Evolutionary conservation across 2,888 invertebrate genomes (phyloP), one percentile per base, ranked within the genome.

Genomic region (Troides oblongomaculatus): DNA sequence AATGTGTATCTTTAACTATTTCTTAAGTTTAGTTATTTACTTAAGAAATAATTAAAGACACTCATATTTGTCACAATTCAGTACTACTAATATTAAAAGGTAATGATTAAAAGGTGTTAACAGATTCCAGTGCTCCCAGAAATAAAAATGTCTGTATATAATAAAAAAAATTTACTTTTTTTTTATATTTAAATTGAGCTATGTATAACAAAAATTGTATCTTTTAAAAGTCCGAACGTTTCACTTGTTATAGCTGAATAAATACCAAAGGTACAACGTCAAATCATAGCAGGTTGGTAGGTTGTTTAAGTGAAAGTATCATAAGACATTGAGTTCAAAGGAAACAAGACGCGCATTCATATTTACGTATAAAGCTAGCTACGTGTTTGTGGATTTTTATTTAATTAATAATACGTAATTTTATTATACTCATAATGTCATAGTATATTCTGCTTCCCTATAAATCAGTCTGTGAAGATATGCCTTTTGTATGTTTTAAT

Each of bases 291-390:
- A 66, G 70, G 70, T 63, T 62, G 66, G 43, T 25, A 66, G 63
- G 60, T 25, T 60, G 53, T 62, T 43, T 50, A 66, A 70, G 70
- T 70, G 70, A 70, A 70, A 70, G 70, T 70, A 66, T 64, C 18
- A 60, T 60, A 67, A 70, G 67, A 57, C 70, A 64, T 70, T 70
- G 61, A 67, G 64, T 59, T 70, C 64, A 66, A 63, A 56, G 67
- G 63, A 66, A 70, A 66, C 56, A 64, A 64, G 67, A 64, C 36
- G 61, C 7, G 39, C 59, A n/a, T 23, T 17, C n/a, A 60, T 17
- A 53, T 70, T 70, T 67, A 70, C 60, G 43, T 59, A 50, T 57
- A 53, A 36, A 30, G 43, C 60, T 39, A 39, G 59, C 64, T 60
- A 60, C 36, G 14, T 63, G n/a, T 66, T 61, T 30, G 17, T 23